Evolutionary conservation across 2,888 invertebrate species (phyloP).

Genomic region (Tetheella fluctuosa): DNA sequence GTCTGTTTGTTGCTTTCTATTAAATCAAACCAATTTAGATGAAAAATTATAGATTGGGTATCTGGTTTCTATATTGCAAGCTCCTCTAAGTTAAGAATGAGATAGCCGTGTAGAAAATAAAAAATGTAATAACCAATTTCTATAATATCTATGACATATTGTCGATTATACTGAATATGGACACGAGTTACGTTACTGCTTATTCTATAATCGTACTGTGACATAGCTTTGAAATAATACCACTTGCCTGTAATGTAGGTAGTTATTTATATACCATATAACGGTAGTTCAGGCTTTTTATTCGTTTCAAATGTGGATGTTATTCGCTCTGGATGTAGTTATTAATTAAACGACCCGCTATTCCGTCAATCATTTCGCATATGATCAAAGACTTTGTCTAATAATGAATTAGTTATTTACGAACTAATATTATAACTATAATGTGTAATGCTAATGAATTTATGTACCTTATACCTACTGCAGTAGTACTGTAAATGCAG

Average conservation of each 20-base stretch:
- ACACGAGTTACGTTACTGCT: not conserved
- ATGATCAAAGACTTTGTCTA: slow-evolving; percentile 13
- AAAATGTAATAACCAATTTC: too few relatives aligned
- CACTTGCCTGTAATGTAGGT: not conserved
- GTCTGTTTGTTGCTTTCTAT: too few relatives aligned
- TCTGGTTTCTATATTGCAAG: too few relatives aligned
- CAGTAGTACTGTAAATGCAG: too few relatives aligned
- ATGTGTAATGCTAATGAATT: too few relatives aligned
- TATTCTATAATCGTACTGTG: not conserved
- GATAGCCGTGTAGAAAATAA: too few relatives aligned
- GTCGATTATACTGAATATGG: too few relatives aligned
- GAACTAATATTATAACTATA: not conserved
- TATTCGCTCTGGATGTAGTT: slow-evolving; percentile 9
- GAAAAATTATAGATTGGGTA: too few relatives aligned
- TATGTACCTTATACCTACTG: too few relatives aligned
- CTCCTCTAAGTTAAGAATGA: too few relatives aligned
- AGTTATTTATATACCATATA: not conserved
- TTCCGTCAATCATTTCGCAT: slow-evolving; percentile 27
- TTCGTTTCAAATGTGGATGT: slow-evolving; percentile 1
- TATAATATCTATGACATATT: too few relatives aligned
- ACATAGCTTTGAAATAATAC: not conserved
- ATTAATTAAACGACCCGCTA: slow-evolving; percentile 33
- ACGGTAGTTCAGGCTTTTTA: slow-evolving; percentile 11
- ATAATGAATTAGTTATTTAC: not conserved
- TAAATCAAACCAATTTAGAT: too few relatives aligned